Conservation (phyloP, 2,797 vertebrate genomes). For the Intellagama lesueurii region DNA sequence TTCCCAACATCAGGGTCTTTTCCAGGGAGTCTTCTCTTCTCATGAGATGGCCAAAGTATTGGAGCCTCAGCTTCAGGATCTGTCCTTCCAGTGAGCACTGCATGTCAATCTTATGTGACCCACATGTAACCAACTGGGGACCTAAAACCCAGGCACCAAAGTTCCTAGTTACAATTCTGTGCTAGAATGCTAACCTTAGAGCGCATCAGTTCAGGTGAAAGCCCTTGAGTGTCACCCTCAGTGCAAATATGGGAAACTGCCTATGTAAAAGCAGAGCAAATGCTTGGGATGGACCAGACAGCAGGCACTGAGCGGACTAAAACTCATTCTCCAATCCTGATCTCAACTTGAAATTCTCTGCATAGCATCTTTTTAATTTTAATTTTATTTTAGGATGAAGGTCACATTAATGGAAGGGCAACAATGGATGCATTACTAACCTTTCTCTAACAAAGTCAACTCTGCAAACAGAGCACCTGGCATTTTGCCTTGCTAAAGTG, state of each 20-base stretch:
- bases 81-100: too few species aligned
- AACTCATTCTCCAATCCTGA: not conserved
- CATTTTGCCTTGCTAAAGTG: slow-evolving; percentile 2
- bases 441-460: slow-evolving; percentile 36
- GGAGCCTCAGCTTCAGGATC: too few species aligned
- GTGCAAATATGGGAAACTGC: not conserved
- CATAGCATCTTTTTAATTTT: not conserved
- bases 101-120: too few species aligned
- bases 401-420: slow-evolving; percentile 22
- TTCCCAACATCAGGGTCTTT: too few species aligned
- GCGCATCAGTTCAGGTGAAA: too few species aligned
- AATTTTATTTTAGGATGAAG: not conserved
- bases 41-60: too few species aligned
- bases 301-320: not conserved
- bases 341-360: not conserved
- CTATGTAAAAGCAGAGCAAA: not conserved
- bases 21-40: too few species aligned
- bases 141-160: too few species aligned
- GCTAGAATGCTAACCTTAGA: too few species aligned
- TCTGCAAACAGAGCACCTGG: slow-evolving; percentile 21
- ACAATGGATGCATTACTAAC: slow-evolving; percentile 23
- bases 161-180: too few species aligned
- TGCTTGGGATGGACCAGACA: not conserved
- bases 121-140: too few species aligned
- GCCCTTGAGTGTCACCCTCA: not conserved